Percentiles rank a stretch among this genome's conserved stretches.
These are phyloP conservation scores for Campylomormyrus tamandua DNA, from an alignment of 2,113 vertebrate genomes.

Conservation along the genomic window DNA sequence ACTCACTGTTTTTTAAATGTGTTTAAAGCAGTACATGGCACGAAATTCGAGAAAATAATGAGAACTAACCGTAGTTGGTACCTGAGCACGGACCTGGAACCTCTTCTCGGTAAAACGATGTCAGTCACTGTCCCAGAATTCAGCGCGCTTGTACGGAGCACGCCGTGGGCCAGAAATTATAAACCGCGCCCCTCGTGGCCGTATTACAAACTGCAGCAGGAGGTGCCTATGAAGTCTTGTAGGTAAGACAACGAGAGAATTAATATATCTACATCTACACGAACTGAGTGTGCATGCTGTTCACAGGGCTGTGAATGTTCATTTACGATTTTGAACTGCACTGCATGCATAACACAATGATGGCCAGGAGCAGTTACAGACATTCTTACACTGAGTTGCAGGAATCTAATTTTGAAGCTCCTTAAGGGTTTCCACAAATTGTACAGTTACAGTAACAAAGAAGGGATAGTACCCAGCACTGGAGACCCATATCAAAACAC, in stretches of 20 bases:
- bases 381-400: background rate
- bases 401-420: background rate
- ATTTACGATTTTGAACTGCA: background rate
- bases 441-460: background rate
- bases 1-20: background rate
- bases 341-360: background rate
- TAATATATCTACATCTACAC: background rate
- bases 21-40: background rate
- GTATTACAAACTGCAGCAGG: background rate
- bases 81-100: background rate
- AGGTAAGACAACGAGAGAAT: background rate
- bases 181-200: background rate
- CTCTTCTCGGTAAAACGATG: background rate
- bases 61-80: background rate
- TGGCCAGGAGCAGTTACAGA: background rate
- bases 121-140: background rate
- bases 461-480: background rate
- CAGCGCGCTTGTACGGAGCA: conserved; percentile 37
- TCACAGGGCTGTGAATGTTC: background rate
- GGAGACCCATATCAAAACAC: background rate
- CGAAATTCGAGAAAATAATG: background rate
- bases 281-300: background rate
- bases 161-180: conserved; percentile 33
- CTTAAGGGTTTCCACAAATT: background rate
- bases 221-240: background rate